phyloP scores from a whole-genome alignment of 2,113 vertebrate species.

The human region DNA sequence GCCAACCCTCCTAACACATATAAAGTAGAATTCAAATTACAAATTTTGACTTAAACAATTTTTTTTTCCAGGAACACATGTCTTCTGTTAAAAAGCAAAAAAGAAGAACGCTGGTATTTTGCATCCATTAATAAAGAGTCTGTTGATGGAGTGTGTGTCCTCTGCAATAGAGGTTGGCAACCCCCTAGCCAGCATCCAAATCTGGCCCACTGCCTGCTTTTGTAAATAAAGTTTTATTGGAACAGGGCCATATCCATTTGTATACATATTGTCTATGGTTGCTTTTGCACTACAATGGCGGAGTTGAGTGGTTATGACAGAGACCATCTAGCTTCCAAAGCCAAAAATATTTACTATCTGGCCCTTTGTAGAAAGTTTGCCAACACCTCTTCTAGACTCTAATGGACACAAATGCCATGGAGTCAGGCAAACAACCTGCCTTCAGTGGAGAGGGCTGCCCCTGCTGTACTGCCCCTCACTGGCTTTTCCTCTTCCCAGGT shows the following conservation, averaged over 20 bases:
- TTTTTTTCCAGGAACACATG: neutral
- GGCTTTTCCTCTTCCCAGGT: neutral
- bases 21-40: neutral
- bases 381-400: fast-evolving
- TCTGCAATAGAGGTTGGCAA: neutral
- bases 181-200: fast-evolving
- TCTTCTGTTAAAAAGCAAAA: neutral
- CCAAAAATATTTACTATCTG: neutral
- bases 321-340: neutral
- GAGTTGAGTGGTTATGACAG: neutral
- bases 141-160: neutral
- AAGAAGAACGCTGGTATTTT: neutral
- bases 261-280: fast-evolving
- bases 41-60: neutral
- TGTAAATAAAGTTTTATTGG: neutral
- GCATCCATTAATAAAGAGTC: neutral
- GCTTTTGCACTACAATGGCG: neutral
- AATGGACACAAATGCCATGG: neutral
- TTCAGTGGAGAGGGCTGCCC: neutral
- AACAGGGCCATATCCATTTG: no score
- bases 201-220: neutral
- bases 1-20: neutral
- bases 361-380: neutral
- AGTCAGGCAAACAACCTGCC: neutral
- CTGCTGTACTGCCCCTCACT: no score